These are phyloP conservation scores for Sebastes paucispinis DNA, from an alignment of 2,797 vertebrate species.

Conservation along the genomic window DNA sequence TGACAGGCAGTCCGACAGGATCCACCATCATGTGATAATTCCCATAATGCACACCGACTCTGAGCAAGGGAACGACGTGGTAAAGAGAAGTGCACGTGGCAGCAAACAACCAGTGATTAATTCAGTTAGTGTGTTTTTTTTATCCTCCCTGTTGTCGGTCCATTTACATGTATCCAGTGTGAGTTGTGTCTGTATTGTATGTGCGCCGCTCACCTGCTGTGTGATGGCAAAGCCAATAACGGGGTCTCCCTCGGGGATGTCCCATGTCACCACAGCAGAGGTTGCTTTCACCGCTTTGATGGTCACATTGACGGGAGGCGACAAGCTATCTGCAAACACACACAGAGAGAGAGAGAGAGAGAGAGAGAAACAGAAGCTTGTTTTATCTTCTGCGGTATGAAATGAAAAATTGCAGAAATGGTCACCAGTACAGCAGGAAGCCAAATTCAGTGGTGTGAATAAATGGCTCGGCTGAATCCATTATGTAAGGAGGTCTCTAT, in stretches of 20 bases:
- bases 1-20: conserved; percentile 18
- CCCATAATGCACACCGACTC: conserved; percentile 41
- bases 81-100: conserved; percentile 19
- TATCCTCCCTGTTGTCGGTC: not conserved
- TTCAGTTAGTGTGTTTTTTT: conserved; percentile 8
- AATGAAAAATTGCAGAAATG: conserved; percentile 23
- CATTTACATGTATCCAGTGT: not conserved
- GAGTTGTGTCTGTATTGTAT: not conserved
- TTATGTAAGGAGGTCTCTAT: conserved; percentile 12
- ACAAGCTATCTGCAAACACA: conserved; percentile 87
- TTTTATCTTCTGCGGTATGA: conserved; percentile 5
- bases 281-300: conserved; percentile 92
- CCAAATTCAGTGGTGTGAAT: conserved; percentile 11
- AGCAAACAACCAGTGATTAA: conserved; percentile 25
- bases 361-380: conserved; percentile 9
- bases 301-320: conserved; percentile 94
- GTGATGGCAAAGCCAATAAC: conserved; percentile 98
- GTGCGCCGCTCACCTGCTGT: conserved; percentile 86
- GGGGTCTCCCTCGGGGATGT: conserved; percentile 91
- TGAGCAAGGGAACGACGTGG: not conserved
- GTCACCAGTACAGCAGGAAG: not conserved
- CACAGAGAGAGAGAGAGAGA: conserved; percentile 11
- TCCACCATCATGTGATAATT: conserved; percentile 5
- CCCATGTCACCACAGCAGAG: conserved; percentile 95
- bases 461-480: conserved; percentile 34